Evolutionary conservation across 2,888 invertebrate genomes (phyloP).

Genomic region (Cataglyphis albicans): DNA sequence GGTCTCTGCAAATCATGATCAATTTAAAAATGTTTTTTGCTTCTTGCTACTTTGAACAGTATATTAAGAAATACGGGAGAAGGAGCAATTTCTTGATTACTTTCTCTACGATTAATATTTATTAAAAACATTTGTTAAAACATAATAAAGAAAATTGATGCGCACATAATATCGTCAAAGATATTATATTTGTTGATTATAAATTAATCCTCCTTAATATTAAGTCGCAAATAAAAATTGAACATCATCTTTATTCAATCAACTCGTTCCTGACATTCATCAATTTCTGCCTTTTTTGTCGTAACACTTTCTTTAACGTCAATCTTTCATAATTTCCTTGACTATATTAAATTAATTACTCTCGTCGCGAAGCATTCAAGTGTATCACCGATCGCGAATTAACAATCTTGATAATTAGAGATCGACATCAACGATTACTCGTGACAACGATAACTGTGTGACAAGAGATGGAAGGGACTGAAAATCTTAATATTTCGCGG

Average conservation of each 20-base stretch:
- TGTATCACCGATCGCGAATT: neutral
- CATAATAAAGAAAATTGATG: neutral
- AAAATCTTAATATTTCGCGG: slow-evolving; percentile 55
- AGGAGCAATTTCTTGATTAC: neutral
- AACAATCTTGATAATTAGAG: slow-evolving; percentile 1
- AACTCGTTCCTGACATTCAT: neutral
- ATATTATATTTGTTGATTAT: neutral
- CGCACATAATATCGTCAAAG: neutral
- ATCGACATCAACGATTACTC: neutral
- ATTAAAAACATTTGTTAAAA: neutral
- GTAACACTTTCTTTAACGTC: slow-evolving; percentile 7
- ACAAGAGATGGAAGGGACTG: neutral
- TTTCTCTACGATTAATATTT: neutral
- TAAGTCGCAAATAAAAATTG: slow-evolving; percentile 1
- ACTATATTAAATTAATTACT: slow-evolving; percentile 30
- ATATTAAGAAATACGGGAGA: neutral
- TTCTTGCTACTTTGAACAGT: neutral
- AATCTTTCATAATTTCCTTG: neutral
- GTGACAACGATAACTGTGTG: neutral
- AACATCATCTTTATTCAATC: slow-evolving; percentile 5
- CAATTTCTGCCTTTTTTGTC: neutral
- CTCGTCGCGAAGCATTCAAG: neutral
- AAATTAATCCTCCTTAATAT: neutral
- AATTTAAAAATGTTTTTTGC: neutral
- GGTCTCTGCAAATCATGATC: neutral